Evolutionary conservation across 1,140 invertebrate species (phyloP), one percentile per base, ranked within the genome.

Genomic region (Zophobas morio): DNA sequence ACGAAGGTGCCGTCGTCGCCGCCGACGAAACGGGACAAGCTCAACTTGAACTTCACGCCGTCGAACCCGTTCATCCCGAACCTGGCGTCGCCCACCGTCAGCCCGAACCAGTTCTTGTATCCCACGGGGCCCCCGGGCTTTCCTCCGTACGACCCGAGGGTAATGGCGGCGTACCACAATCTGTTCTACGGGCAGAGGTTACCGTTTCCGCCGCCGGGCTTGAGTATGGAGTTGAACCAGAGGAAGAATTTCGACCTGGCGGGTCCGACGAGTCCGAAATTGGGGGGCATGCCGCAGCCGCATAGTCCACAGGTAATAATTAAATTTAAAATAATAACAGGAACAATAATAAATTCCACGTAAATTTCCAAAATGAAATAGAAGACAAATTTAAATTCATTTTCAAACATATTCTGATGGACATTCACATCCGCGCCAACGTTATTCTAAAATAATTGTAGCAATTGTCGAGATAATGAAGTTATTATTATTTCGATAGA

Each of bases 61-160:
- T 76, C 89, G 0, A 90, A 89, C 81, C 89, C 89, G 0, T 90
- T 89, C 72, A 88, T 90, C 37, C 88, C 89, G n/a, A 86, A 86
- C 73, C 75, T 86, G 63, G 66, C 81, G 0, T 88, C 88, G 0
- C 88, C 87, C 0, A 90, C 88, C 0, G 84, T 89, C 0, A 88
- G 87, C 57, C 89, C 89, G 0, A 89, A 89, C 83, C 88, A 88
- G 33, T 81, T 88, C 37, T 87, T 89, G 47, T 89, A 87, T 51
- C 83, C 87, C 0, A 85, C 85, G 1, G 87, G 87, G 35, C 85
- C 87, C 1, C 81, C 86, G 87, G 85, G 85, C 1, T 89, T 88
- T 73, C 84, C 87, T 0, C 51, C 81, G 2, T 85, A 85, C 70
- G 84, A 87, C 81, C 84, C 85, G 1, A 53, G 83, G 33, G 79